These are phyloP conservation scores for Ecliptopera silaceata DNA, from an alignment of 2,888 invertebrate genomes.

Conservation along the genomic window DNA sequence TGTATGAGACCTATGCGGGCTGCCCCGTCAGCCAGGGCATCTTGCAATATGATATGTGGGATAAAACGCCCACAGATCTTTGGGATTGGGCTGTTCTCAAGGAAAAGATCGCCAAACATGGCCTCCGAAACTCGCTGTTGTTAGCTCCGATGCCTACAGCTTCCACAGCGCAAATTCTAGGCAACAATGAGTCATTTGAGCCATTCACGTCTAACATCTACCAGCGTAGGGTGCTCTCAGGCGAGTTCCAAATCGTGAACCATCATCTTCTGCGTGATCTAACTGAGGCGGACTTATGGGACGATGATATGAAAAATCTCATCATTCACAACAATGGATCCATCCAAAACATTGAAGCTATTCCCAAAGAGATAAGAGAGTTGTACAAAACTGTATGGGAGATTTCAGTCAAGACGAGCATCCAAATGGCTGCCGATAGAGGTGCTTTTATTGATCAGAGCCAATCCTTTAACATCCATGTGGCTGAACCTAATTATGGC, in stretches of 20 bases:
- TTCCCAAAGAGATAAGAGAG: slow-evolving; percentile 92
- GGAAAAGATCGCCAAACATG: slow-evolving; percentile 92
- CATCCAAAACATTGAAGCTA: slow-evolving; percentile 92
- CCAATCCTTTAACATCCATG: slow-evolving; percentile 98
- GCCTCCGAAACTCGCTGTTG: slow-evolving; percentile 95
- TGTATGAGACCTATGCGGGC: slow-evolving; percentile 96
- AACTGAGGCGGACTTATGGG: slow-evolving; percentile 95
- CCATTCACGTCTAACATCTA: slow-evolving; percentile 99
- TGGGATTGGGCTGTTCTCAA: slow-evolving; percentile 96
- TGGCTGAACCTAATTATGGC: slow-evolving; percentile 96
- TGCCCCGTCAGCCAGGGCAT: slow-evolving; percentile 97
- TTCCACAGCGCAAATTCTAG: slow-evolving; percentile 99
- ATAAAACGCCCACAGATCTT: slow-evolving; percentile 91
- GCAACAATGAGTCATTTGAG: slow-evolving; percentile 99
- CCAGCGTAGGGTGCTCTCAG: slow-evolving; percentile 95
- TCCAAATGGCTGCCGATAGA: slow-evolving; percentile 98
- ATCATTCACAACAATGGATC: slow-evolving; percentile 96
- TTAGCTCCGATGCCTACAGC: slow-evolving; percentile 99
- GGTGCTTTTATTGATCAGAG: slow-evolving; percentile 99
- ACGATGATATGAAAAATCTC: slow-evolving; percentile 96
- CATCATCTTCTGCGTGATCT: slow-evolving; percentile 97
- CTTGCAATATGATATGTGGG: slow-evolving; percentile 99
- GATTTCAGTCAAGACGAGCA: slow-evolving; percentile 94
- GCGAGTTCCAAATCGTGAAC: slow-evolving; percentile 98
- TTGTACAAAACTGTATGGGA: slow-evolving; percentile 99